Base-by-base conservation (phyloP, 2,797 vertebrate genomes). In the Neopelma chrysocephalum region DNA sequence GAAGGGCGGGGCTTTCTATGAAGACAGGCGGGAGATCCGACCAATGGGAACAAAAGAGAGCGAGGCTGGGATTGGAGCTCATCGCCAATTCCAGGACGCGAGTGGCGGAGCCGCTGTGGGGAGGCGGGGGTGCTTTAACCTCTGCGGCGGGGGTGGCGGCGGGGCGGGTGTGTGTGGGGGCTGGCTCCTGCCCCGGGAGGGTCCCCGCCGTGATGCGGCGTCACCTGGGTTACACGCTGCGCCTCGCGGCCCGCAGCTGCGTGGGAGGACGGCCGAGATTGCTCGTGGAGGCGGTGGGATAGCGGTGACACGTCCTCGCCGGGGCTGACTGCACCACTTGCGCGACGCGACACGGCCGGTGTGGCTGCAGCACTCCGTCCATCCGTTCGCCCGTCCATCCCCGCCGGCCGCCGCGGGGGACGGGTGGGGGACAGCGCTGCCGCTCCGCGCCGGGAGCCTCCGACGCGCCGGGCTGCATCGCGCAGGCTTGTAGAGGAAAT, bases 161-260 rank as follows among this genome's bases (percentile, higher is more conserved):
- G 40, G 56, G 27, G 70, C 5, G 66, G 76, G 60, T 0, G 87
- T 14, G 50, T 13, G 69, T 34, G 45, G 80, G 15, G 75, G 40
- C 18, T 3, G 70, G 40, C 29, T n/a, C n/a, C 72, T 29, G 57
- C 61, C 75, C 16, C 81, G 31, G 82, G 89, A 94, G 91, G 65
- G 93, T 87, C 61, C 82, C 47, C 43, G 86, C 70, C n/a, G 89
- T n/a, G 89, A 26, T 93, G 91, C 86, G 57, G 86, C 40, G 86
- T 96, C 91, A 90, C 95, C 93, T 64, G 89, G 89, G 95, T 94
- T 75, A 90, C 91, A 40, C 53, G 13, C 62, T 61, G 89, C 87
- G 71, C 43, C 53, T 87, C 56, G 3, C 32, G 88, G 82, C 82
- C 82, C 45, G 91, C 84, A 17, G 62, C 85, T 65, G 88, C 78